Conservation (phyloP, 2,113 vertebrate genomes). For the Odocoileus hemionus region DNA sequence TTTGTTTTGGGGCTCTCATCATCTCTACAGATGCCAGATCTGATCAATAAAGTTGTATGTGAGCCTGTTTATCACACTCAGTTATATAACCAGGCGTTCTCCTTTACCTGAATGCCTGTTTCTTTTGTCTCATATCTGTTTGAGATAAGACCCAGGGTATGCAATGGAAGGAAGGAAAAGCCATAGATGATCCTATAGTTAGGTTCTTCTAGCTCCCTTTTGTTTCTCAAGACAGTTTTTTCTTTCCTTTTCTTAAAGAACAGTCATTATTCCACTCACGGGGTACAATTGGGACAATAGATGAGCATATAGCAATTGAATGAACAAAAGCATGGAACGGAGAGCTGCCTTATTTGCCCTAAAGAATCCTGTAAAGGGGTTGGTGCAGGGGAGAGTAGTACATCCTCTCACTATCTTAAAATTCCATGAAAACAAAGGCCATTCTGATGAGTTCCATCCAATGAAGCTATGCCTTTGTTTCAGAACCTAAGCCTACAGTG, state of each 20-base stretch:
- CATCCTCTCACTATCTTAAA: neutral
- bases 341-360: neutral
- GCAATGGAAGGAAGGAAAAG: neutral
- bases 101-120: neutral
- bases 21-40: neutral
- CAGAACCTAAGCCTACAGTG: neutral
- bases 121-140: neutral
- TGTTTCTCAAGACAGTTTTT: neutral
- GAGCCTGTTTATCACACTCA: neutral
- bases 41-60: neutral
- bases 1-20: neutral
- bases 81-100: neutral
- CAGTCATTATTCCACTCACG: neutral
- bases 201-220: neutral
- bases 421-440: neutral
- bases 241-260: neutral
- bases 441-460: neutral
- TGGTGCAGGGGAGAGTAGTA: neutral
- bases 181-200: neutral
- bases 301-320: neutral
- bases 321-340: neutral
- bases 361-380: neutral
- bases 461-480: neutral
- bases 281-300: neutral
- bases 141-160: neutral